Evolutionary conservation across 2,113 vertebrate genomes (phyloP), one percentile per base, ranked within the genome.

Genomic region (Ammodramus savannarum): DNA sequence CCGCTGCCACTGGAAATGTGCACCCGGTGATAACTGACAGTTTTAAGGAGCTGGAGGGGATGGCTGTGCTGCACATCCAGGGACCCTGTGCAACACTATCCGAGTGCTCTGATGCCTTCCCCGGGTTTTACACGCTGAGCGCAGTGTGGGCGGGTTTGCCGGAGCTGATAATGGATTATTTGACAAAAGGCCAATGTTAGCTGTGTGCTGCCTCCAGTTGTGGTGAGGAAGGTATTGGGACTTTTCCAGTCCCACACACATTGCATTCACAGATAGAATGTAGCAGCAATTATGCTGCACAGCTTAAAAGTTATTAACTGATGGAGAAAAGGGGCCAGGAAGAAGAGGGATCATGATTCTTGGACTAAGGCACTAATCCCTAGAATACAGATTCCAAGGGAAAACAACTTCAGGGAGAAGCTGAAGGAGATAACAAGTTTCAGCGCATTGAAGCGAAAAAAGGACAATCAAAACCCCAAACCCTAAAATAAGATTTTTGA

Each of bases 101-200:
- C 46, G 72, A 76, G 66, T 2, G 59, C 90, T 93, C 89, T 67
- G 36, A 22, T 71, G 71, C 43, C 87, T 55, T 95, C 51, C 54
- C 55, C 0, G 51, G 72, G 44, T 73, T 96, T 87, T 88, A 57
- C 63, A 39, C 1, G 11, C 61, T 8, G 65, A 90, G 87, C n/a
- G 5, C 48, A 39, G 25, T 1, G 74, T 79, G 82, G 94, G 81
- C 22, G 57, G 79, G 91, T 94, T 66, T 89, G 90, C 63, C 4
- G 3, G n/a, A 48, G 5, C 85, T 90, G 89, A 96, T 96, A 97
- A 95, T 94, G 93, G 85, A 73, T 94, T 66, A 63, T 90, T 83
- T 96, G 89, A 97, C 87, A 67, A 58, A 86, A 83, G 78, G 92
- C 95, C 95, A 96, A 36, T 57, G 10, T 34, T 4, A 69, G 89